phyloP scores from a whole-genome alignment of 2,888 invertebrate genomes.

The Matsumyia berberina region DNA sequence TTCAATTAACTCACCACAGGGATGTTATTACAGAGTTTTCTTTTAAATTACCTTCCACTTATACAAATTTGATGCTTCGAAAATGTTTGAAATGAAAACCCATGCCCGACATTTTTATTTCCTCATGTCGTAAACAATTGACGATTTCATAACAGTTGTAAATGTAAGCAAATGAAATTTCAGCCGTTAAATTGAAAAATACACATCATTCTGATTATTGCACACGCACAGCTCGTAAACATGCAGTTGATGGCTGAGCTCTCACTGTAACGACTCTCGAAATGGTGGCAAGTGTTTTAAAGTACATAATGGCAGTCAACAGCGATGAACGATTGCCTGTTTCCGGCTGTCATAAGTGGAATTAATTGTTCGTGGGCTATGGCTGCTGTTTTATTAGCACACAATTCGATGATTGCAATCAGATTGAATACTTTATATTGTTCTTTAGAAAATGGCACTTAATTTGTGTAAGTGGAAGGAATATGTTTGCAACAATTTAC shows the following conservation, averaged over 20 bases:
- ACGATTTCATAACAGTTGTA: background rate
- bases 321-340: background rate
- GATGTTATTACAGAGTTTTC: too few relatives aligned
- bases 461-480: too few relatives aligned
- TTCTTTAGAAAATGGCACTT: too few relatives aligned
- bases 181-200: background rate
- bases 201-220: background rate
- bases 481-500: too few relatives aligned
- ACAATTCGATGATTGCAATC: too few relatives aligned
- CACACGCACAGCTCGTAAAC: background rate
- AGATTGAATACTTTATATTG: too few relatives aligned
- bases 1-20: too few relatives aligned
- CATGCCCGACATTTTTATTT: too few relatives aligned
- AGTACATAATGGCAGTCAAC: background rate
- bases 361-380: background rate
- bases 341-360: background rate
- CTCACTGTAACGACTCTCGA: background rate
- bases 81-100: too few relatives aligned
- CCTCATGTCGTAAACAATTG: background rate
- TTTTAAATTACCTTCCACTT: too few relatives aligned
- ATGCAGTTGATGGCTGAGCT: background rate
- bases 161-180: background rate
- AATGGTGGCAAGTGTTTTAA: slow-evolving; percentile 7
- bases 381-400: too few relatives aligned
- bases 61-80: too few relatives aligned